Percentiles rank a stretch among this genome's conserved stretches.
phyloP scores from a whole-genome alignment of 2,888 invertebrate species.

The Drosophila mimetica region DNA sequence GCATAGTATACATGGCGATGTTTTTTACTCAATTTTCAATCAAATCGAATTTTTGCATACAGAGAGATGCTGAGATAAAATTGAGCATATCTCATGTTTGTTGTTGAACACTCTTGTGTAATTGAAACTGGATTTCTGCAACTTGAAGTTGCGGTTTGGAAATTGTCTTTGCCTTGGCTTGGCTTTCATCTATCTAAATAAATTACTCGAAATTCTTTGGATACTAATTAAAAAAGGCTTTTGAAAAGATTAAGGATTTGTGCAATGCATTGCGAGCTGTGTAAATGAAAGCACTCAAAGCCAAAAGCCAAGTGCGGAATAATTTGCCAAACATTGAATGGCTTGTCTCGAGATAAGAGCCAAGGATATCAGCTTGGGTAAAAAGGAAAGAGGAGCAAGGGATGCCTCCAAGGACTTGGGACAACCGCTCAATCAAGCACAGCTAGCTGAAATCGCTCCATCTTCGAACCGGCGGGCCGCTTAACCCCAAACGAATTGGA shows the following conservation, averaged over 20 bases:
- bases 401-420: conserved; percentile 20
- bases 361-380: neutral
- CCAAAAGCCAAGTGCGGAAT: conserved; percentile 23
- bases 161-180: conserved; percentile 29
- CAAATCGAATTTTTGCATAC: conserved; percentile 13
- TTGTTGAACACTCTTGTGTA: conserved; percentile 16
- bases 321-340: conserved; percentile 33
- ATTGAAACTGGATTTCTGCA: conserved; percentile 29
- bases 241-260: conserved; percentile 33
- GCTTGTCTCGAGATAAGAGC: conserved; percentile 15
- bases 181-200: conserved; percentile 41
- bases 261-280: conserved; percentile 16
- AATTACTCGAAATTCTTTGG: conserved; percentile 38
- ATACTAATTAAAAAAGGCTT: conserved; percentile 41
- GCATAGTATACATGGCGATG: conserved; percentile 4
- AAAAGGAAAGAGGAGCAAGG: neutral
- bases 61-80: conserved; percentile 1
- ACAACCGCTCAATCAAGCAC: conserved; percentile 45
- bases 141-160: conserved; percentile 24
- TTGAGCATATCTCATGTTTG: conserved; percentile 10
- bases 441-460: conserved; percentile 38
- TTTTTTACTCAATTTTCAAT: conserved; percentile 29
- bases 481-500: conserved; percentile 44
- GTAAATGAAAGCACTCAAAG: conserved; percentile 31
- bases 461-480: conserved; percentile 30